A percentile compares a stretch with the other conserved stretches of the same genome.
These are phyloP conservation scores for Colossoma macropomum DNA, from an alignment of 2,113 vertebrate genomes.

Conservation along the genomic window DNA sequence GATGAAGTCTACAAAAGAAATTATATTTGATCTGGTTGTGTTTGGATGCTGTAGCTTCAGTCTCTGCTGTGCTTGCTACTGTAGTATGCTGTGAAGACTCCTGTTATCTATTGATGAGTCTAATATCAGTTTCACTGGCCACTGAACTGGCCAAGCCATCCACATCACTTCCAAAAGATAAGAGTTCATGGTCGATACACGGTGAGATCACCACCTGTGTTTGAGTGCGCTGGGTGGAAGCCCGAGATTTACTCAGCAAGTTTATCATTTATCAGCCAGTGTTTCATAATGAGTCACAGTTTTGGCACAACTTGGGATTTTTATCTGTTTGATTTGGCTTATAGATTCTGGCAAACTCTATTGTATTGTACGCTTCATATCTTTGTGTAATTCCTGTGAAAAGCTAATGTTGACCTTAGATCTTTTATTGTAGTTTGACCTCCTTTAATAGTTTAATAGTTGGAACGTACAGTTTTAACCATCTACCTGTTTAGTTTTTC, in stretches of 20 bases:
- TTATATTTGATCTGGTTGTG: background rate
- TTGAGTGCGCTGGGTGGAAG: background rate
- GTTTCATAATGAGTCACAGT: background rate
- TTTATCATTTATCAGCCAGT: background rate
- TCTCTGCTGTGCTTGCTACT: background rate
- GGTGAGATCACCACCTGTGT: background rate
- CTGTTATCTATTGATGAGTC: conserved; percentile 8
- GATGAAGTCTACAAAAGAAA: background rate
- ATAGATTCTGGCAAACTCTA: background rate
- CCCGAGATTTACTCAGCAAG: background rate
- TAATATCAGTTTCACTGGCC: background rate
- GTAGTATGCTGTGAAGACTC: background rate
- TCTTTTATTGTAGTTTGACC: background rate
- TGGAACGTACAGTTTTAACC: too few relatives aligned
- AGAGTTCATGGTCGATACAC: background rate
- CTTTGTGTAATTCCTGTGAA: background rate
- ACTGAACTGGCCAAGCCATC: background rate
- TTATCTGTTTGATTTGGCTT: background rate
- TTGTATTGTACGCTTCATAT: background rate
- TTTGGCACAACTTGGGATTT: background rate
- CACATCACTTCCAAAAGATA: background rate
- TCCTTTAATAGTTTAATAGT: too few relatives aligned
- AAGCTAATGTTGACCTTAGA: background rate
- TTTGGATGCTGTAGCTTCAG: background rate
- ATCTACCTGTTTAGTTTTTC: too few relatives aligned